Base-by-base conservation (phyloP, 2,797 vertebrate species). In the Notolepis coatsorum region DNA sequence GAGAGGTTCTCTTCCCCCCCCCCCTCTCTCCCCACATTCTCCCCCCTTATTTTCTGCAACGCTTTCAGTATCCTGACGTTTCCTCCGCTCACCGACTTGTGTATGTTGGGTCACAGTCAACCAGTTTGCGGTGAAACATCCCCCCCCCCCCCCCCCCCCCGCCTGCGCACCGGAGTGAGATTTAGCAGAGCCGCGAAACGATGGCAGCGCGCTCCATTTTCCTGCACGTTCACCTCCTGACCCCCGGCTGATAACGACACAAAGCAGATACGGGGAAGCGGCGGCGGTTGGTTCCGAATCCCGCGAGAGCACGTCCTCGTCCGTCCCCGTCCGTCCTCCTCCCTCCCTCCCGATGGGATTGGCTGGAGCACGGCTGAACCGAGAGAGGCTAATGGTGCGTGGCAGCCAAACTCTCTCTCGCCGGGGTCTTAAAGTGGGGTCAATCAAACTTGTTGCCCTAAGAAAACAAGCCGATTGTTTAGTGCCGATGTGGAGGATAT, bases 401-500 rank as follows among this genome's bases (percentile, higher is more conserved):
- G 66, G 73, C 79, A 73, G 76, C 72, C 77, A 68, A 77, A 58
- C 65, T 63, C 77, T 73, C 61, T 59, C 67, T 79, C 21, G 35
- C 38, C 47, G 25, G 53, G 68, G 63, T 76, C 65, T 75, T 73
- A 71, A 81, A 79, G 46, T 46, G 45, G 65, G 62, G 71, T 88
- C 73, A 67, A 77, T 87, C 77, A 88, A 83, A 79, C 60, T 65
- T 38, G 43, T 76, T 82, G 83, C 68, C 62, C 45, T 68, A 41
- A 72, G 73, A 80, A 86, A 89, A 86, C 82, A 85, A 56, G 50
- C 58, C 28, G 20, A 30, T 43, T 68, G 61, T 72, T 69, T 62
- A 54, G 76, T 72, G 63, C 65, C 79, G 70, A 49, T 65, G 77
- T 71, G 73, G 76, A 68, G 64, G 77, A 80, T 71, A 67, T 60